Conservation (phyloP, 1,140 invertebrate genomes). For the Caenorhabditis briggsae region DNA sequence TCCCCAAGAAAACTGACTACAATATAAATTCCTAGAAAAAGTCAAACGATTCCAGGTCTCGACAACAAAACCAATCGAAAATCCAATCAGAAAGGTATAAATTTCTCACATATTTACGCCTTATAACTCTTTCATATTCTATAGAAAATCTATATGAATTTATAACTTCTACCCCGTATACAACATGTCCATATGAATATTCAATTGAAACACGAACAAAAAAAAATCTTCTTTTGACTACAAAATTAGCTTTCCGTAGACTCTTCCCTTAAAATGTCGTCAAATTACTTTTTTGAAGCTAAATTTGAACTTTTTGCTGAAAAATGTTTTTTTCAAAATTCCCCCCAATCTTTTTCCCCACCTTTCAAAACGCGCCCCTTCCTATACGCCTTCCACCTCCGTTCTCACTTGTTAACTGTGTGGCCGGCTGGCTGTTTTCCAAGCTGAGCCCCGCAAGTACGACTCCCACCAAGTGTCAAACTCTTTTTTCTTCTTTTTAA, state of each 20-base stretch:
- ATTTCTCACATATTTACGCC: neutral
- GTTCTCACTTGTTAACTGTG: too few species aligned
- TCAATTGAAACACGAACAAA: too few species aligned
- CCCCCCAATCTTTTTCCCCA: neutral
- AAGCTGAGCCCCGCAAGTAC: neutral
- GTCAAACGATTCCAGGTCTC: too few species aligned
- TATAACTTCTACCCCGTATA: neutral
- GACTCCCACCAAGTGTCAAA: neutral
- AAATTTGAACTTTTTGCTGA: too few species aligned
- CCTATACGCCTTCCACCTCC: neutral
- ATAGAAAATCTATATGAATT: neutral
- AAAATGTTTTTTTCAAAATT: too few species aligned
- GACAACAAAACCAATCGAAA: neutral
- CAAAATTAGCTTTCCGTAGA: too few species aligned
- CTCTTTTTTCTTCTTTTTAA: neutral
- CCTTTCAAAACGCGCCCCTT: neutral
- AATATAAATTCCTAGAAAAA: too few species aligned
- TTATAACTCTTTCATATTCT: neutral
- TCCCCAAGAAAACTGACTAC: too few species aligned
- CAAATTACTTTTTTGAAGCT: too few species aligned
- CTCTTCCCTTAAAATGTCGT: too few species aligned
- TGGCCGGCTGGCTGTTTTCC: too few species aligned
- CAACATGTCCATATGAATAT: neutral
- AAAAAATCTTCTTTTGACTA: too few species aligned
- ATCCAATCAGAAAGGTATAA: constrained; percentile 10